Base-by-base conservation (phyloP, 2,797 vertebrate species). In the Arremon aurantiirostris region DNA sequence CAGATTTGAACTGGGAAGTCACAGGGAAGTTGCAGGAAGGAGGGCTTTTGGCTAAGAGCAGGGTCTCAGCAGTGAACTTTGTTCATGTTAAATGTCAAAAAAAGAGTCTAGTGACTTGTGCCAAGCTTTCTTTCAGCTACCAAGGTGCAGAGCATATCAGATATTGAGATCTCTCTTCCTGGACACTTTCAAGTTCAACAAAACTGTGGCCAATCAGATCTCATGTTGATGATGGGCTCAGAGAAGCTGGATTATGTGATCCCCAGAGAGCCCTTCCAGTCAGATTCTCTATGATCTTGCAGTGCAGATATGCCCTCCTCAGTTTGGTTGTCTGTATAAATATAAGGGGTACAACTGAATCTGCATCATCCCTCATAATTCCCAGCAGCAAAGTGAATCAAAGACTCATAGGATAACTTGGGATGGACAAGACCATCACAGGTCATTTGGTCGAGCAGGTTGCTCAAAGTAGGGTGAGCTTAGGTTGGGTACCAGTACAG, bases 21-120 rank as follows among this genome's bases (percentile, higher is more conserved):
- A 47, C 0, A 0, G 12, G 4, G 7, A 70, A 17, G 10, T 42
- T 64, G 46, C 8, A 77, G 53, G 27, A 70, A 86, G 26, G 9
- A 90, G 1, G 12, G 7, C 2, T 80, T 89, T 53, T 46, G 32
- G 21, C 30, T 71, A 73, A 73, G 15, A 68, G 34, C n/a, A 66
- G 11, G 19, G 12, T 83, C 35, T 18, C 32, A 76, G 15, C 9
- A 52, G 18, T 32, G 8, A 32, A 71, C 22, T 77, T 76, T 13
- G 9, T 22, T 85, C 8, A 30, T 12, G 9, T 27, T 57, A 53
- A 73, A 65, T 0, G 0, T 57, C 41, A 71, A 42, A 77, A 89
- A 52, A 16, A 71, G 15, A 83, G 21, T 7, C 57, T 61, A 34
- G 12, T 21, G 39, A 56, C 17, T 72, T 86, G 6, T 35, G 68